Base-by-base conservation (phyloP, 1,140 invertebrate genomes). In the Macrotrachela quadricornifera region DNA sequence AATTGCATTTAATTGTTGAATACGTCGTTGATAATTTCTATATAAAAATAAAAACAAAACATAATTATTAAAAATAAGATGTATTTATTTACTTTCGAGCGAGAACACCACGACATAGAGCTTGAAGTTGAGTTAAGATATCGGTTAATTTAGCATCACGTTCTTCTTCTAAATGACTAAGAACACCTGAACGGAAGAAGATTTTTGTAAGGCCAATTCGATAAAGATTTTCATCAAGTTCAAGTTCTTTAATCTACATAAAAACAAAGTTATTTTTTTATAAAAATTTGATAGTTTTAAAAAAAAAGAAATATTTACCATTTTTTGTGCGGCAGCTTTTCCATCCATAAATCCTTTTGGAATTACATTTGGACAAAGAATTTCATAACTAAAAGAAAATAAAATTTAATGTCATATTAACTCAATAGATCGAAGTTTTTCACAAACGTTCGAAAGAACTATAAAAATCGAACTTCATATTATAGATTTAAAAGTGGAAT, bases 301-400 rank as follows among this genome's bases (percentile, higher is more conserved):
- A 2, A 30, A 30, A 4, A 30, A 4, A 30, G 2, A 30, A 4
- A 8, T 4, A 4, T 30, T 30, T 30, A 30, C 21, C 91, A 96
- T 97, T 64, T 88, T 91, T 71, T 95, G 91, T 66, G 88, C 94
- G 16, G 91, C 90, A 69, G 96, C 92, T 72, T 97, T 97, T 46
- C 92, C 94, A 69, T 99, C 94, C 91, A 99, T 97, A 64, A 97
- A 99, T 9, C 75, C 90, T 73, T 95, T 95, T 6, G 92, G 88
- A 60, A 99, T 97, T 36, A 90, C 85, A 69, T 92, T 95, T 4
- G 94, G 92, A 12, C 88, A 95, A 1, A 99, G 78, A 36, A 99
- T 74, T 69, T 99, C 94, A 69, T 97, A 30, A 30, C 21, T 30
- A 30, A 30, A 2, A 30, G 21, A 8, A 30, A 30, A 4, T 30